phyloP scores from a whole-genome alignment of 2,888 invertebrate species.

The Belgica antarctica region DNA sequence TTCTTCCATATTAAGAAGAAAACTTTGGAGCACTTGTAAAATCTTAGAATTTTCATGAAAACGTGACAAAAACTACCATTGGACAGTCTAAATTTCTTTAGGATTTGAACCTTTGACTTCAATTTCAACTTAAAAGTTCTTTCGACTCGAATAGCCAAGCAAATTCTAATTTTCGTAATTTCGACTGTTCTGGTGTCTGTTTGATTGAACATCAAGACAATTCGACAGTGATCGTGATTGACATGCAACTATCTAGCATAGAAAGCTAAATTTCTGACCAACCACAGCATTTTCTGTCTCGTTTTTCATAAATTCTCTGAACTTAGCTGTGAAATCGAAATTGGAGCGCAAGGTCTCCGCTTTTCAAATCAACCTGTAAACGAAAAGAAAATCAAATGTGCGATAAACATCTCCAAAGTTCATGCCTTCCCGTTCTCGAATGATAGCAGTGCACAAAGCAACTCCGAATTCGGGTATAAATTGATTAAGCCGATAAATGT shows the following conservation, averaged over 20 bases:
- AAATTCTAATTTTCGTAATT: no score
- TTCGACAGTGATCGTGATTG: neutral
- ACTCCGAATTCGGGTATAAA: conserved; percentile 11
- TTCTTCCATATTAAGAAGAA: no score
- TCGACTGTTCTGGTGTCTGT: neutral
- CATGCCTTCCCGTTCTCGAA: neutral
- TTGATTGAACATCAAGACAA: neutral
- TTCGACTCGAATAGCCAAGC: no score
- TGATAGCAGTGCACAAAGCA: neutral
- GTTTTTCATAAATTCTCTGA: neutral
- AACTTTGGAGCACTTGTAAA: no score
- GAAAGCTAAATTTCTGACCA: neutral
- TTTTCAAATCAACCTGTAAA: neutral
- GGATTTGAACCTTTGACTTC: no score
- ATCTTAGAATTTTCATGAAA: no score
- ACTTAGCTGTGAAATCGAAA: neutral
- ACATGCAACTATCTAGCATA: neutral
- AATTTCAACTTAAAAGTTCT: no score
- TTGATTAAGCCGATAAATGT: conserved; percentile 7
- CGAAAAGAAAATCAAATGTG: neutral
- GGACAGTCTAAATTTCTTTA: no score
- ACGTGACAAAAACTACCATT: no score
- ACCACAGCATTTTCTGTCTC: neutral
- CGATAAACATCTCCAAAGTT: conserved; percentile 1
- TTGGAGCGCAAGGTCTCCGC: neutral